Evolutionary conservation across 92 coral and sea anemone species (phyloP).

Genomic region (Porites lobata): DNA sequence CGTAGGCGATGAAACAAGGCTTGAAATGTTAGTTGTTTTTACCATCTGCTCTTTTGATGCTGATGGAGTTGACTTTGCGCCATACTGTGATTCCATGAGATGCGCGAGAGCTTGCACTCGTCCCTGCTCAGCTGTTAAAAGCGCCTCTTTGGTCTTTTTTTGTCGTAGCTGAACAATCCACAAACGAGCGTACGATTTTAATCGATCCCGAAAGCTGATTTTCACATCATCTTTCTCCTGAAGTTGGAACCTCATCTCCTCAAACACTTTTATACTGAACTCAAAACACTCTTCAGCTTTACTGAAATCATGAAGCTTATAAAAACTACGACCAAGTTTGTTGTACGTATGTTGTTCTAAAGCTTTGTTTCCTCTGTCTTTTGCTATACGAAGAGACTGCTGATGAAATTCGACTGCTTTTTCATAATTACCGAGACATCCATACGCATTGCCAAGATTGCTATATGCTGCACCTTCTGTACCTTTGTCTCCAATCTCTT

Average conservation of each 20-base stretch:
- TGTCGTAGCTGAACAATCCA: conserved; percentile 10
- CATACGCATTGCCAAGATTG: conserved; percentile 3
- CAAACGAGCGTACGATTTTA: neutral
- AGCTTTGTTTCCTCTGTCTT: too few relatives aligned
- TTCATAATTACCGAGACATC: neutral
- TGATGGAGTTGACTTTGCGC: neutral
- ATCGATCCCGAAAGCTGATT: neutral
- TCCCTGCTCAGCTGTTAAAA: conserved; percentile 1
- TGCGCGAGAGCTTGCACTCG: neutral
- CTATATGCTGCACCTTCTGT: neutral
- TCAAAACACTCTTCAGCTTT: neutral
- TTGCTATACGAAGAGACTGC: too few relatives aligned
- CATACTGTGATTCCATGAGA: conserved; percentile 15
- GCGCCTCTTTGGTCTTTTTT: neutral
- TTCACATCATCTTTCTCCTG: conserved; percentile 5
- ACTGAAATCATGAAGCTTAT: neutral
- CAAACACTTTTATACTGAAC: neutral
- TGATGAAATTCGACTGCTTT: neutral
- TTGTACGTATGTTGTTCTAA: too few relatives aligned
- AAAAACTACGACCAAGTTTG: too few relatives aligned
- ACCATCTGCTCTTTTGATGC: neutral
- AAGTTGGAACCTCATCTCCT: neutral
- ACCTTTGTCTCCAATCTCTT: neutral
- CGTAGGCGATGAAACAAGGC: neutral
- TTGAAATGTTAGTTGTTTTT: neutral